Percentiles rank a stretch among this genome's conserved stretches.
Conservation (phyloP, 2,888 invertebrate species). For the Augiades crinisus region DNA sequence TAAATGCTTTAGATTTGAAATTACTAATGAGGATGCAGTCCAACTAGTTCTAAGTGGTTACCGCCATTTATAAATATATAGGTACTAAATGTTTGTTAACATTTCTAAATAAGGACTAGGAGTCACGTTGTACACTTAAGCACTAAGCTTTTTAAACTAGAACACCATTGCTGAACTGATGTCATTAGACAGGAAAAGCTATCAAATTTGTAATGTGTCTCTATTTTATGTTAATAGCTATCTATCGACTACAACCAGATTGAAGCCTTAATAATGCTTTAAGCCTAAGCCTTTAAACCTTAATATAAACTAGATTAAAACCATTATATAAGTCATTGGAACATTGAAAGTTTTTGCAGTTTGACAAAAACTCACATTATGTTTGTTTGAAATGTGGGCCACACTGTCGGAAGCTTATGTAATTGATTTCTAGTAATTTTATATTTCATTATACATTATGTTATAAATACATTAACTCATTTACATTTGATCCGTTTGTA, state of each 20-base stretch:
- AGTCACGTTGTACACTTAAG: too few species aligned
- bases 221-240: too few species aligned
- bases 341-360: neutral
- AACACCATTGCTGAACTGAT: too few species aligned
- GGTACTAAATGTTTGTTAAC: too few species aligned
- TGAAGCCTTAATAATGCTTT: neutral
- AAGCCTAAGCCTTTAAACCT: neutral
- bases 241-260: neutral
- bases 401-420: neutral
- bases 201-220: too few species aligned
- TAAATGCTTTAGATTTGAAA: too few species aligned
- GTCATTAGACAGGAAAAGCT: too few species aligned
- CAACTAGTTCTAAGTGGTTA: too few species aligned
- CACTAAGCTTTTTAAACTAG: too few species aligned
- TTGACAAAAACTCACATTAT: neutral
- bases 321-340: neutral
- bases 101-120: too few species aligned
- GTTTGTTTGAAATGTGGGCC: neutral
- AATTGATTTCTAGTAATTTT: neutral
- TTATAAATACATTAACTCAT: neutral
- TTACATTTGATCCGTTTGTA: neutral
- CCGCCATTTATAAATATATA: too few species aligned
- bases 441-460: neutral
- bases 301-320: neutral
- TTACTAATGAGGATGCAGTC: too few species aligned